phyloP scores from a whole-genome alignment of 2,797 vertebrate genomes.

The Bucorvus abyssinicus region DNA sequence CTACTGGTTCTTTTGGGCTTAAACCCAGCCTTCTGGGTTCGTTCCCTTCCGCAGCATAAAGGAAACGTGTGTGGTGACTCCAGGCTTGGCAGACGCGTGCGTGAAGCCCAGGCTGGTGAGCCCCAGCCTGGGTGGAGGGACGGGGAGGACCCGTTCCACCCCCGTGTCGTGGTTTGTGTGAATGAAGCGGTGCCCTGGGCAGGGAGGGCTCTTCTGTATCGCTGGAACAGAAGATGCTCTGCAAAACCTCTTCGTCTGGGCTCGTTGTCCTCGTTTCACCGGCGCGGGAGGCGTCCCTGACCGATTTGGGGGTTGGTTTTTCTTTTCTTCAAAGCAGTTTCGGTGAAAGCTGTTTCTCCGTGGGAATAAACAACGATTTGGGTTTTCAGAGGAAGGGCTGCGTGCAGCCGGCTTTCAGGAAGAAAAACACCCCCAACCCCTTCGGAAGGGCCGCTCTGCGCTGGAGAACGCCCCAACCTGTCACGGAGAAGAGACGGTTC shows the following conservation, averaged over 20 bases:
- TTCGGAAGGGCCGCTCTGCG: not conserved
- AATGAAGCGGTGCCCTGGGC: not conserved
- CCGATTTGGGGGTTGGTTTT: not conserved
- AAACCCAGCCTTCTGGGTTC: not conserved
- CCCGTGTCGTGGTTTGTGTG: not conserved
- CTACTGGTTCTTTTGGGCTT: not conserved
- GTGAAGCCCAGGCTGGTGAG: not conserved
- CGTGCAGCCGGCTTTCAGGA: not conserved
- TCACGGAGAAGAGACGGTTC: not conserved
- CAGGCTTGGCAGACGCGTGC: too few species aligned
- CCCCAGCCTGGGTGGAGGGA: not conserved
- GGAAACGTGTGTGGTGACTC: not conserved
- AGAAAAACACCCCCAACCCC: not conserved
- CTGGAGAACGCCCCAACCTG: not conserved
- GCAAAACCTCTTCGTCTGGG: not conserved
- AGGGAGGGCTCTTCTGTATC: not conserved
- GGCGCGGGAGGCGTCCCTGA: not conserved
- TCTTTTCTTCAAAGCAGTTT: not conserved
- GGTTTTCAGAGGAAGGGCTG: not conserved
- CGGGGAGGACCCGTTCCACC: not conserved
- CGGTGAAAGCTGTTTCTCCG: not conserved
- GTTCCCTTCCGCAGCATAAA: not conserved
- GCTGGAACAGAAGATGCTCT: not conserved
- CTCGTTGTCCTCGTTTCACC: not conserved
- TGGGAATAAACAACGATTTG: not conserved